Conservation (phyloP, 1,140 invertebrate species). For the Eufriesea mexicana region DNA sequence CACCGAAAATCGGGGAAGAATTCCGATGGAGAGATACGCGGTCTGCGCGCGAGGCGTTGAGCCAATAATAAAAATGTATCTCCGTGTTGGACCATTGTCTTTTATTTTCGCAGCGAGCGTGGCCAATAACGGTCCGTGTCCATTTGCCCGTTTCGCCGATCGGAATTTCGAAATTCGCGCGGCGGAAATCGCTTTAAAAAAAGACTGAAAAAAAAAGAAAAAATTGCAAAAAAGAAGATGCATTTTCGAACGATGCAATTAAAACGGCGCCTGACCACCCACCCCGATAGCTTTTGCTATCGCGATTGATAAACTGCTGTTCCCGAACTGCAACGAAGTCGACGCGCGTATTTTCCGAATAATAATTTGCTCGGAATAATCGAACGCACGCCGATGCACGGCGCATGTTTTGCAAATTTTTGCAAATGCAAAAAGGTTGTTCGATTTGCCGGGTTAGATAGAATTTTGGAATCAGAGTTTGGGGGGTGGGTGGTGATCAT, state of each 20-base stretch:
- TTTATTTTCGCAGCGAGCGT: slow-evolving; percentile 26
- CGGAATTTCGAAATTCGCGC: slow-evolving; percentile 1
- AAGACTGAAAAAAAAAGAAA: background rate
- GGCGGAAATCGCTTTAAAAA: background rate
- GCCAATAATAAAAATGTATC: slow-evolving; percentile 16
- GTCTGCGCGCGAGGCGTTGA: background rate
- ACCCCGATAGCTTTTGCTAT: background rate
- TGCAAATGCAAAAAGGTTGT: background rate
- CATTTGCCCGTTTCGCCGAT: slow-evolving; percentile 1
- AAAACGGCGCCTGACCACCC: background rate
- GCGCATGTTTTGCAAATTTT: background rate
- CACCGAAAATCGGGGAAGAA: background rate
- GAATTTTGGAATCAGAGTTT: background rate
- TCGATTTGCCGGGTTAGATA: background rate
- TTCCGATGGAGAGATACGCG: background rate
- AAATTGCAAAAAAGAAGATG: background rate
- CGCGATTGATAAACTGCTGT: slow-evolving; percentile 1
- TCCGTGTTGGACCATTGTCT: background rate
- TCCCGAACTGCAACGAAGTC: background rate
- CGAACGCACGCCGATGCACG: too few species aligned
- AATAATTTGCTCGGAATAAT: slow-evolving; percentile 1
- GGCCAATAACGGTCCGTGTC: slow-evolving; percentile 23
- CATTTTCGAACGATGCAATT: background rate
- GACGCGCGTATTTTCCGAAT: background rate
- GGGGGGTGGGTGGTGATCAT: accelerated